phyloP scores from a whole-genome alignment of 2,797 vertebrate genomes.

The Lophotriccus pileatus region DNA sequence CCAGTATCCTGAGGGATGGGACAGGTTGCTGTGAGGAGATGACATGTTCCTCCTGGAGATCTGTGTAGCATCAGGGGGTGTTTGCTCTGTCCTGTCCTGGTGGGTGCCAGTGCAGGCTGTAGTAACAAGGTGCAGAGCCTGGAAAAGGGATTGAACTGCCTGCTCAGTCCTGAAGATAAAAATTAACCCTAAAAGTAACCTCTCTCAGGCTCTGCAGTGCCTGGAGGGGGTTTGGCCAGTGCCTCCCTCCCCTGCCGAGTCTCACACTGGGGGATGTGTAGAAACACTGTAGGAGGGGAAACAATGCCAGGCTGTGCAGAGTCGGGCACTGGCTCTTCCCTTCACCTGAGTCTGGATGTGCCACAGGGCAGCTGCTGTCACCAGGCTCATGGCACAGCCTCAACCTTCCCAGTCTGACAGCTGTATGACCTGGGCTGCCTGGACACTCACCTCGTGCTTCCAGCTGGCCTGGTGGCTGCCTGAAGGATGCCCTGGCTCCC shows the following conservation, averaged over 20 bases:
- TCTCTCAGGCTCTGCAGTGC: background rate
- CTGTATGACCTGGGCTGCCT: background rate
- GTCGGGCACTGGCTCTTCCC: background rate
- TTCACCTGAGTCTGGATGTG: background rate
- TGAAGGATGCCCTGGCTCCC: background rate
- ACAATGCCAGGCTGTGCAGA: background rate
- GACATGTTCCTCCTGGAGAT: background rate
- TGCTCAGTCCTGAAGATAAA: background rate
- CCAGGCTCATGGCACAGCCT: background rate
- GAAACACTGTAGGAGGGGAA: background rate
- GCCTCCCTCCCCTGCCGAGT: background rate
- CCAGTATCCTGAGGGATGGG: fast-evolving
- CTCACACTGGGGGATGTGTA: background rate
- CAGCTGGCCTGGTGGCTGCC: background rate
- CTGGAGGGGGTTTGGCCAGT: background rate
- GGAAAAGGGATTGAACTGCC: background rate
- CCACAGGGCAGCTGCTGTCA: background rate
- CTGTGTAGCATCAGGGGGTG: fast-evolving
- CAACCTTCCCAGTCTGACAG: background rate
- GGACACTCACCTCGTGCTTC: background rate
- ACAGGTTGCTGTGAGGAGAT: background rate
- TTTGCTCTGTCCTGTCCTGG: background rate
- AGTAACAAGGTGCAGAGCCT: background rate
- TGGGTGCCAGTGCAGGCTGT: background rate
- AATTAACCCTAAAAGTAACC: background rate